Evolutionary conservation across 2,888 invertebrate species (phyloP).

Genomic region (Platerodrilus igneus): DNA sequence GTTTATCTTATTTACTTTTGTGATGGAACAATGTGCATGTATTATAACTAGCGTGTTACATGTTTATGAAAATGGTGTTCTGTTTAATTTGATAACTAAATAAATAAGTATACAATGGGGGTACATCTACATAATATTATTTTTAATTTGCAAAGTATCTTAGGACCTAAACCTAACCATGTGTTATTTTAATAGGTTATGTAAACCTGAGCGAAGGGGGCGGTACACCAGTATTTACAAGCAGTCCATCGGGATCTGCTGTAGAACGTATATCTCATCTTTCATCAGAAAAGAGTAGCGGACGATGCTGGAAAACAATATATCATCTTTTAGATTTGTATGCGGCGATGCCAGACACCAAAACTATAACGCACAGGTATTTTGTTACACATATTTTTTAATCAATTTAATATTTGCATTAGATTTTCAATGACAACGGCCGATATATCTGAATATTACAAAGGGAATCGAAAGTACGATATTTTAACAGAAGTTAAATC

Average conservation of each 20-base stretch:
- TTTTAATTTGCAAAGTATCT: no score
- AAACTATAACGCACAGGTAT: conserved; percentile 75
- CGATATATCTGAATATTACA: conserved; percentile 67
- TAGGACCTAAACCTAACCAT: no score
- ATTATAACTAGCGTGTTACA: no score
- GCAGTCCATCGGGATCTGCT: conserved; percentile 58
- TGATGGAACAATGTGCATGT: no score
- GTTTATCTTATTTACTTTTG: no score
- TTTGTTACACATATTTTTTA: conserved; percentile 5
- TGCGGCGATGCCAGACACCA: conserved; percentile 91
- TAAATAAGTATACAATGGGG: no score
- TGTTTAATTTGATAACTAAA: no score
- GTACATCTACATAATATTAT: no score
- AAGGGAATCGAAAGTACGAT: conserved; percentile 56
- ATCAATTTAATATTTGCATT: conserved; percentile 13
- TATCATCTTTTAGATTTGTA: conserved; percentile 89
- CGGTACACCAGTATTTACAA: conserved; percentile 63
- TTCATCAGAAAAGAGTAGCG: conserved; percentile 50
- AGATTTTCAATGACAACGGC: conserved; percentile 64
- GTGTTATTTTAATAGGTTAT: no score
- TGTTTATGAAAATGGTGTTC: no score
- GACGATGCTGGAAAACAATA: conserved; percentile 89
- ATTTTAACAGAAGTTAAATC: conserved; percentile 54
- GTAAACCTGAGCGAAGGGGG: conserved; percentile 75
- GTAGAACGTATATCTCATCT: conserved; percentile 50